Evolutionary conservation across 2,888 invertebrate genomes (phyloP).

Genomic region (Bellardia bayeri): DNA sequence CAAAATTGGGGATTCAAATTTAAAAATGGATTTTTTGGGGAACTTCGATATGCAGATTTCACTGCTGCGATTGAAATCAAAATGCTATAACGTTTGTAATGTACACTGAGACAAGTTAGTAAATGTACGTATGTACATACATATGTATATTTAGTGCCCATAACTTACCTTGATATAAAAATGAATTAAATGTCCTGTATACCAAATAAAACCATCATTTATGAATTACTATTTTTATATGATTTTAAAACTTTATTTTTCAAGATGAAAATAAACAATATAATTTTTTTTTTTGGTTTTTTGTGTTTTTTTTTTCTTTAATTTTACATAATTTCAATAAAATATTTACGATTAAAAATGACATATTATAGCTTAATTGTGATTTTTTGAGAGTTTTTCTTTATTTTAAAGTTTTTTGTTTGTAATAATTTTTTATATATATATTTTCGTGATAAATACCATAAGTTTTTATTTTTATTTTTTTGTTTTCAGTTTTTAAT

Average conservation of each 20-base stretch:
- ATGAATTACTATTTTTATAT: conserved; percentile 83
- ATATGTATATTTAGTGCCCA: no score
- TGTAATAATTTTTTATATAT: conserved; percentile 70
- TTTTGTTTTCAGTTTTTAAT: conserved; percentile 76
- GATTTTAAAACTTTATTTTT: conserved; percentile 85
- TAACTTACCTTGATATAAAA: background rate
- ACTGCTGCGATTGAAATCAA: no score
- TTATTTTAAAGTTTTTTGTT: conserved; percentile 75
- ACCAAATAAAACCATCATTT: conserved; percentile 58
- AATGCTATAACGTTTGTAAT: no score
- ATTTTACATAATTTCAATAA: conserved; percentile 81
- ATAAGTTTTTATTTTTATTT: conserved; percentile 64
- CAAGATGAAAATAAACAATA: conserved; percentile 85
- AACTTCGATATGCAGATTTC: no score
- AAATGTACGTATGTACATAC: no score
- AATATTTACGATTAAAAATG: conserved; percentile 83
- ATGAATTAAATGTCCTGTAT: background rate
- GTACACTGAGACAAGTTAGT: no score
- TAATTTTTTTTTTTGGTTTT: conserved; percentile 78
- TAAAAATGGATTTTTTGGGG: no score
- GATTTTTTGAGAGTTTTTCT: conserved; percentile 77
- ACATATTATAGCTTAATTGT: conserved; percentile 82
- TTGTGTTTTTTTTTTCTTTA: conserved; percentile 75
- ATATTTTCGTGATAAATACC: conserved; percentile 72
- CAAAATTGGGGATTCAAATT: no score